phyloP scores from a whole-genome alignment of 92 coral and sea anemone species.

The Scolanthus callimorphus region DNA sequence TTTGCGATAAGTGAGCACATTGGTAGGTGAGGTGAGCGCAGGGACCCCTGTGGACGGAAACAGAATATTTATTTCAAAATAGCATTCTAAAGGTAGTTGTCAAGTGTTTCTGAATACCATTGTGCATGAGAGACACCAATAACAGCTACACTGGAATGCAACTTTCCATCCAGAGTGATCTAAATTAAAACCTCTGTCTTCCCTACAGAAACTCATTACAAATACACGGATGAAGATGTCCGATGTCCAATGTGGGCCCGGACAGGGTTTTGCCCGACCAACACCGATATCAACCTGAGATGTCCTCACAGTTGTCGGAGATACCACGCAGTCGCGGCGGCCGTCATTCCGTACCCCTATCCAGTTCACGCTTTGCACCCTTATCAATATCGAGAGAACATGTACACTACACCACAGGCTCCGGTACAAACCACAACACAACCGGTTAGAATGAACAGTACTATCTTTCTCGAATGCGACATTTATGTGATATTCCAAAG shows the following conservation, averaged over 20 bases:
- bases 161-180: no score
- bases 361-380: slow-evolving; percentile 21
- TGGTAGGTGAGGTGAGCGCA: no score
- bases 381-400: slow-evolving; percentile 9
- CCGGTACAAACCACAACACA: background rate
- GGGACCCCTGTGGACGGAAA: no score
- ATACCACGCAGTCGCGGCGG: slow-evolving; percentile 21
- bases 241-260: slow-evolving; percentile 54
- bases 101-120: no score
- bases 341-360: slow-evolving; percentile 27
- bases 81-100: no score
- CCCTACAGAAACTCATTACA: slow-evolving; percentile 7
- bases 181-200: no score
- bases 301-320: slow-evolving; percentile 57
- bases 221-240: slow-evolving; percentile 33
- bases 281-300: slow-evolving; percentile 20
- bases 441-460: background rate
- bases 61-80: no score
- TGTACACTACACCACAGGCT: slow-evolving; percentile 9
- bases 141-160: no score
- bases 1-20: no score
- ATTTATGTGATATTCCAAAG: no score
- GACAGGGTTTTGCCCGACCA: slow-evolving; percentile 38
- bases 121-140: no score
- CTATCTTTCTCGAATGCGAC: no score